phyloP scores from a whole-genome alignment of 2,113 vertebrate genomes.

The Canis aureus region DNA sequence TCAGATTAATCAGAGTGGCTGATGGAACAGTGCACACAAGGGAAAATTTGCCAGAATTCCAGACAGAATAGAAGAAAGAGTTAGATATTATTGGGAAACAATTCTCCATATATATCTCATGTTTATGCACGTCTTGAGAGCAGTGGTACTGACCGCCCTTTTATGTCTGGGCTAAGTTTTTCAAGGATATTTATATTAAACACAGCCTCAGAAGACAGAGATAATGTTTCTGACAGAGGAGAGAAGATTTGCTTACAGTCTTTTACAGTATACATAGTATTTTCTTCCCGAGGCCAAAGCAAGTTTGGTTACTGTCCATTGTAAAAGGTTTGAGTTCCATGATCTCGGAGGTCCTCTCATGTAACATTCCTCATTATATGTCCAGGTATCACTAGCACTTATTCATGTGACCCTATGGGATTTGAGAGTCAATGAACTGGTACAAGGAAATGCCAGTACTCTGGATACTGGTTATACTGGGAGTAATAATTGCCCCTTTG shows the following conservation, averaged over 20 bases:
- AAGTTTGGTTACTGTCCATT: background rate
- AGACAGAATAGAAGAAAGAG: background rate
- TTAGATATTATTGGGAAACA: background rate
- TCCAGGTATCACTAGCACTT: background rate
- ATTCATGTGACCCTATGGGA: background rate
- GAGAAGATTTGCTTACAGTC: background rate
- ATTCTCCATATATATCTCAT: background rate
- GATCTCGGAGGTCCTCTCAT: background rate
- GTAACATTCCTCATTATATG: background rate
- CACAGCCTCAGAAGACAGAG: background rate
- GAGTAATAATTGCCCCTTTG: background rate
- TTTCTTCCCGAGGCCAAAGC: background rate
- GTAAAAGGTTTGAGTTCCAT: background rate
- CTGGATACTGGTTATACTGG: background rate
- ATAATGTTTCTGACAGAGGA: background rate
- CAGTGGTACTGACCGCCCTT: background rate
- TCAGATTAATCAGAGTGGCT: slow-evolving; percentile 37
- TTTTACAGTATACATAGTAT: background rate
- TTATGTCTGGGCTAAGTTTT: background rate
- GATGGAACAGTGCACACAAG: background rate
- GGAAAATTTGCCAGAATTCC: background rate
- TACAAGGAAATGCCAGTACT: background rate
- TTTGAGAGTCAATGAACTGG: background rate
- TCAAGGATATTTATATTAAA: background rate
- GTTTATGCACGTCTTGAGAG: background rate